Evolutionary conservation across 2,888 invertebrate genomes (phyloP), one percentile per base, ranked within the genome.

Genomic region (Gastracanthus pulcherrimus): DNA sequence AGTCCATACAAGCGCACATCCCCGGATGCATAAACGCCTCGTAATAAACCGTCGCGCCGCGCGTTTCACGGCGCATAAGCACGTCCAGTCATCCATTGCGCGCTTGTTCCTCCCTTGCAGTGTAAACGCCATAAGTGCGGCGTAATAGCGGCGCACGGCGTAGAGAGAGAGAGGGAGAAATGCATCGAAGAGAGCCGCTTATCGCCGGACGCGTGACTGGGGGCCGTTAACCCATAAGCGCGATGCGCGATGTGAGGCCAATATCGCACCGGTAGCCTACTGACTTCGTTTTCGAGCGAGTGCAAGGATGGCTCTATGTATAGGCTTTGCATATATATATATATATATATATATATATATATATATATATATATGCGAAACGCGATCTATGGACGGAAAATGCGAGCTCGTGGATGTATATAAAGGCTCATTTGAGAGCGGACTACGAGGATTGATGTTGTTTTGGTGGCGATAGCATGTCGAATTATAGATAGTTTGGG

Each of bases 221-320:
- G 77, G 86, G 86, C 88, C 88, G 88, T 89, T 89, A 89, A 88
- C 88, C 88, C 83, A 86, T 83, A 85, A 80, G 72, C 69, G 38
- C 81, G 70, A 16, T 48, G n/a, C 82, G 72, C n/a, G 48, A 23
- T 48, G 41, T 79, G 60, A 74, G 71, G 72, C 71, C 85, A 81
- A 76, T 86, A 80, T 62, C 62, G 62, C 76, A n/a, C n/a, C 81
- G 80, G 78, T 84, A 86, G 84, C 87, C 86, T 85, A 85, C 80
- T 87, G 84, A 87, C 86, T 87, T 69, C 75, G 76, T 85, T 88
- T 85, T 81, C 62, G 2, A n/a, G 9, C 34, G 16, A 1, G 3
- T n/a, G 26, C 55, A 3, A 26, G 11, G 7, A 6, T 23, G 19
- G 51, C 26, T 26, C 55, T 55, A 9, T 55, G 3, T 7, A 13